Percentiles rank a stretch among this genome's conserved stretches.
phyloP scores from a whole-genome alignment of 2,797 vertebrate genomes.

The Decapterus maruadsi region DNA sequence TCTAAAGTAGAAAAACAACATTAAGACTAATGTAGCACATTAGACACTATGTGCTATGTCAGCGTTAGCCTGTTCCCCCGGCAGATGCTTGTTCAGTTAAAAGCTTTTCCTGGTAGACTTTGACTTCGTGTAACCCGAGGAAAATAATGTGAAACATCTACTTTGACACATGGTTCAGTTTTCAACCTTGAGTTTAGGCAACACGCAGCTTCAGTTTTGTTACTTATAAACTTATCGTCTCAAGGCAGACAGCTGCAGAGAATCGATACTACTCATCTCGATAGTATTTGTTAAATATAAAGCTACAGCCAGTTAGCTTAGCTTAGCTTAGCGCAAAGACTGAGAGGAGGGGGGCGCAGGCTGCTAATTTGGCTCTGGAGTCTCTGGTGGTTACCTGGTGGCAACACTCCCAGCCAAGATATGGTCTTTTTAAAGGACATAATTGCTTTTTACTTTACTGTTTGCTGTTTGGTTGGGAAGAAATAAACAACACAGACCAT shows the following conservation, averaged over 20 bases:
- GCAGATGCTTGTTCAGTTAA: constrained; percentile 39
- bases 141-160: constrained; percentile 16
- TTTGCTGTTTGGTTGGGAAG: neutral
- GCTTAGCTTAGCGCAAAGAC: constrained; percentile 24
- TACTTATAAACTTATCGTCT: neutral
- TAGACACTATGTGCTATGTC: constrained; percentile 54
- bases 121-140: constrained; percentile 11
- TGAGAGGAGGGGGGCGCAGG: neutral
- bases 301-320: constrained; percentile 3
- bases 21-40: constrained; percentile 61
- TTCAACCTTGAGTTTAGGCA: neutral
- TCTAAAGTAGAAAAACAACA: constrained; percentile 67
- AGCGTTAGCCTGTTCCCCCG: constrained; percentile 33
- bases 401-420: constrained; percentile 7
- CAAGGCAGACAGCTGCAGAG: neutral
- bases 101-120: constrained; percentile 33
- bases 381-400: neutral
- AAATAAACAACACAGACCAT: neutral
- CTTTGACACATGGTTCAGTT: constrained; percentile 1
- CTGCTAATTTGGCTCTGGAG: neutral
- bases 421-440: neutral
- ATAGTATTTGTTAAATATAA: neutral
- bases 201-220: neutral
- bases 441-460: neutral
- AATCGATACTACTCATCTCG: neutral